phyloP scores from a whole-genome alignment of 1,140 invertebrate genomes.

The Euura lappo region DNA sequence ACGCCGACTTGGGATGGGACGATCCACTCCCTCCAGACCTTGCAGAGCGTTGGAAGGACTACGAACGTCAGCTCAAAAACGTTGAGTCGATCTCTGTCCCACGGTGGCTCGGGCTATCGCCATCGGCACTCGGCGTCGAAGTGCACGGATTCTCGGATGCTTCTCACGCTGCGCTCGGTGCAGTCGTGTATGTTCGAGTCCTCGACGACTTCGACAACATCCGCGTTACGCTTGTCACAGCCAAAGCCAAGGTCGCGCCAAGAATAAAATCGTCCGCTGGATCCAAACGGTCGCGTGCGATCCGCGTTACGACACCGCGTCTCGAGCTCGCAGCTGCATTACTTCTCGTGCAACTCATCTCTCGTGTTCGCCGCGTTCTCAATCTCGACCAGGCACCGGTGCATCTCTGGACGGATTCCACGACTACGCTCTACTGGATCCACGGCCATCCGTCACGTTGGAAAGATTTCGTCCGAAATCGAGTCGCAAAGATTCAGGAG shows the following conservation, averaged over 20 bases:
- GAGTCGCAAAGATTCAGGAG: slow-evolving; percentile 24
- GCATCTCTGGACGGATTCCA: slow-evolving; percentile 26
- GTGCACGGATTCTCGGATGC: slow-evolving; percentile 45
- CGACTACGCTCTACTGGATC: slow-evolving; percentile 26
- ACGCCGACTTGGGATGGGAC: slow-evolving; percentile 40
- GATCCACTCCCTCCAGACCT: slow-evolving; percentile 29
- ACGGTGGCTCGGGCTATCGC: slow-evolving; percentile 18
- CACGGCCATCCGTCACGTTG: slow-evolving; percentile 19
- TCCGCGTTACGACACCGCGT: slow-evolving; percentile 22
- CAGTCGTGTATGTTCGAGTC: slow-evolving; percentile 30
- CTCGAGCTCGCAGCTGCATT: slow-evolving; percentile 28
- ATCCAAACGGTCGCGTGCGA: not conserved
- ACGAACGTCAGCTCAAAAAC: slow-evolving; percentile 15
- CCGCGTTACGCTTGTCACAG: not conserved
- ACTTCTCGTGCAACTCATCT: slow-evolving; percentile 17
- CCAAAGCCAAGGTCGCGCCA: not conserved
- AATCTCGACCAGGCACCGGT: not conserved
- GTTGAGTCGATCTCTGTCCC: slow-evolving; percentile 21
- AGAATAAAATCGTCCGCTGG: not conserved
- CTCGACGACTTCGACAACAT: slow-evolving; percentile 16
- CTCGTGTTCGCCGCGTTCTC: slow-evolving; percentile 2
- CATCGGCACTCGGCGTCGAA: slow-evolving; percentile 18
- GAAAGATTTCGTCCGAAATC: slow-evolving; percentile 29
- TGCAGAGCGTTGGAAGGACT: slow-evolving; percentile 26
- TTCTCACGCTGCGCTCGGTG: slow-evolving; percentile 36